These are phyloP conservation scores for Calyptommatus sinebrachiatus DNA, from an alignment of 2,113 vertebrate genomes.

Conservation along the genomic window DNA sequence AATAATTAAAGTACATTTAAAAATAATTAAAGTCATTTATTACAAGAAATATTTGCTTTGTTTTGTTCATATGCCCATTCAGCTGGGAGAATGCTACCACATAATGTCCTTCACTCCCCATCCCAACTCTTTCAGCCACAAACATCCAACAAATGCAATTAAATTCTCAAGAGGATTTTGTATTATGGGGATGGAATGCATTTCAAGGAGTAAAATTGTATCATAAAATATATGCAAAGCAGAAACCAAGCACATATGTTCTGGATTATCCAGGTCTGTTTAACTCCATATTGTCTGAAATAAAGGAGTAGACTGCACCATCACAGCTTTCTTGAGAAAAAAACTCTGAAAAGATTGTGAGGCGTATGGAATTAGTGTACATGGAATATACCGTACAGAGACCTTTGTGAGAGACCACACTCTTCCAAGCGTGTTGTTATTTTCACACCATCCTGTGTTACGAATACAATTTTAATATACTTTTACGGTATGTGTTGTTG, in stretches of 20 bases:
- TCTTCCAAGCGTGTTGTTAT: too few species aligned
- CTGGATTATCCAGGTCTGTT: slow-evolving; percentile 25
- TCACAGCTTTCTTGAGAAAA: too few species aligned
- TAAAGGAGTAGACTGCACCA: too few species aligned
- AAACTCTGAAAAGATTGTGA: too few species aligned
- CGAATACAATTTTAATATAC: too few species aligned
- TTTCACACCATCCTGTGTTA: too few species aligned
- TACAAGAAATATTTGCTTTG: slow-evolving; percentile 42
- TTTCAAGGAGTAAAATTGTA: slow-evolving; percentile 23
- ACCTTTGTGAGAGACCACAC: too few species aligned
- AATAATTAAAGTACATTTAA: slow-evolving; percentile 24
- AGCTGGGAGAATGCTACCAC: slow-evolving; percentile 17
- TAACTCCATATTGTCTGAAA: not conserved
- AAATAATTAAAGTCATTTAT: slow-evolving; percentile 53
- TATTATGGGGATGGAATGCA: slow-evolving; percentile 44
- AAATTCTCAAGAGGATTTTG: slow-evolving; percentile 51
- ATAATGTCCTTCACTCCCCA: slow-evolving; percentile 40
- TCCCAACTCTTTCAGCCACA: slow-evolving; percentile 51
- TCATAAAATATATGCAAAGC: slow-evolving; percentile 32
- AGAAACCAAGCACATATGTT: slow-evolving; percentile 33
- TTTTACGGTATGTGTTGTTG: too few species aligned
- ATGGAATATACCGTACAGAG: too few species aligned
- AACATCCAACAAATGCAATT: slow-evolving; percentile 53
- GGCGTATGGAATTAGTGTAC: too few species aligned
- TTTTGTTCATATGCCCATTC: slow-evolving; percentile 26